Conservation (phyloP, 1,140 invertebrate genomes). For the Bicyclus anynana region DNA sequence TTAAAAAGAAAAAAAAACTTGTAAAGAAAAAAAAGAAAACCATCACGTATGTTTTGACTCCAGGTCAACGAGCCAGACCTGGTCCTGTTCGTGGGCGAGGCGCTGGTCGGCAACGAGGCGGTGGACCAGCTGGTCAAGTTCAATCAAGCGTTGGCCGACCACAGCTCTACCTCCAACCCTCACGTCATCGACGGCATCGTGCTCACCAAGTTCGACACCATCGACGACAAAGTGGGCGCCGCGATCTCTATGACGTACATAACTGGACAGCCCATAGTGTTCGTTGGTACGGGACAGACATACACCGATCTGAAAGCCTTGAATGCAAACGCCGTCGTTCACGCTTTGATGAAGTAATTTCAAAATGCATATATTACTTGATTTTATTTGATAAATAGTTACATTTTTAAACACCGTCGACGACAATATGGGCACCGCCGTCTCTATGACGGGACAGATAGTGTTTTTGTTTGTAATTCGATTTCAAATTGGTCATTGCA, state of each 20-base stretch:
- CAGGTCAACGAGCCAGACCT: slow-evolving; percentile 94
- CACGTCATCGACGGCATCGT: slow-evolving; percentile 98
- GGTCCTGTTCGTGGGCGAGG: slow-evolving; percentile 99
- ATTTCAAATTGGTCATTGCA: too few relatives aligned
- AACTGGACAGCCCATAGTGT: slow-evolving; percentile 99
- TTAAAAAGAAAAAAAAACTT: too few relatives aligned
- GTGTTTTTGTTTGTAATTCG: too few relatives aligned
- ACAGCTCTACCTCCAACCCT: slow-evolving; percentile 88
- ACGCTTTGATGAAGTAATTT: slow-evolving; percentile 94
- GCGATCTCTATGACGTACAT: slow-evolving; percentile 99
- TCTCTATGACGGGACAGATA: slow-evolving; percentile 99
- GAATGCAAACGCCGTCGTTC: slow-evolving; percentile 97
- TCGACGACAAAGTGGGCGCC: slow-evolving; percentile 99
- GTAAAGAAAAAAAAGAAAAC: too few relatives aligned
- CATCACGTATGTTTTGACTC: too few relatives aligned
- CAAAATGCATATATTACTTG: not conserved
- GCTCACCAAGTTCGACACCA: slow-evolving; percentile 99
- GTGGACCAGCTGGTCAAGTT: slow-evolving; percentile 99
- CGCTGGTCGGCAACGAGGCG: slow-evolving; percentile 99
- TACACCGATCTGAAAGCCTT: slow-evolving; percentile 98
- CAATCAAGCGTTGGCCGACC: slow-evolving; percentile 96
- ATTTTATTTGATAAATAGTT: not conserved
- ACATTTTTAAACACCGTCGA: slow-evolving; percentile 82
- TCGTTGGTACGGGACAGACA: slow-evolving; percentile 99
- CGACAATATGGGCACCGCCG: slow-evolving; percentile 99